Evolutionary conservation across 2,797 vertebrate species (phyloP).

Genomic region (Peromyscus attwateri): DNA sequence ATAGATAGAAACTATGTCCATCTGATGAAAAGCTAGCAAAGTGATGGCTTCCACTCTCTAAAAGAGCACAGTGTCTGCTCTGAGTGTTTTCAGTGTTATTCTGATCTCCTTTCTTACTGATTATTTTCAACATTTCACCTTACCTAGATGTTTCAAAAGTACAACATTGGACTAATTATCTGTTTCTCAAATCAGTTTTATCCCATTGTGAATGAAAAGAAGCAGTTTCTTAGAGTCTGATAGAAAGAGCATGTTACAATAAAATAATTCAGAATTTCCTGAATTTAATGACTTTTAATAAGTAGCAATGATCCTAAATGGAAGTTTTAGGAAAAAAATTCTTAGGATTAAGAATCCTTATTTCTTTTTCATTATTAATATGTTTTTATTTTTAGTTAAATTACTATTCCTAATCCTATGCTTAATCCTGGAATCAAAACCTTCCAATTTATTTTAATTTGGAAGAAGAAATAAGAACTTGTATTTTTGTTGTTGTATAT

Average conservation of each 20-base stretch:
- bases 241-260: not conserved
- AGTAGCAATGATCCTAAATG: not conserved
- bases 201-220: not conserved
- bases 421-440: not conserved
- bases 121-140: not conserved
- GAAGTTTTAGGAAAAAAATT: conserved; percentile 57
- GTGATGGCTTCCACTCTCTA: not conserved
- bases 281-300: conserved; percentile 19
- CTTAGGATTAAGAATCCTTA: not conserved
- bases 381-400: conserved; percentile 32
- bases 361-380: conserved; percentile 12
- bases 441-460: conserved; percentile 60
- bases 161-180: not conserved
- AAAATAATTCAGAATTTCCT: conserved; percentile 44
- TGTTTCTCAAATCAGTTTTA: not conserved
- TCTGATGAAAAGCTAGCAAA: not conserved
- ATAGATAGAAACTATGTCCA: no score
- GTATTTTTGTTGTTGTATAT: not conserved
- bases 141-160: not conserved
- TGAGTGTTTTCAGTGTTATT: not conserved
- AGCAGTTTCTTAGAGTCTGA: not conserved
- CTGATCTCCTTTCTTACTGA: not conserved
- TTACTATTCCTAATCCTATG: not conserved
- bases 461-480: not conserved
- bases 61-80: not conserved